Evolutionary conservation across 2,888 invertebrate species (phyloP).

Genomic region (Acrocera orbiculus): DNA sequence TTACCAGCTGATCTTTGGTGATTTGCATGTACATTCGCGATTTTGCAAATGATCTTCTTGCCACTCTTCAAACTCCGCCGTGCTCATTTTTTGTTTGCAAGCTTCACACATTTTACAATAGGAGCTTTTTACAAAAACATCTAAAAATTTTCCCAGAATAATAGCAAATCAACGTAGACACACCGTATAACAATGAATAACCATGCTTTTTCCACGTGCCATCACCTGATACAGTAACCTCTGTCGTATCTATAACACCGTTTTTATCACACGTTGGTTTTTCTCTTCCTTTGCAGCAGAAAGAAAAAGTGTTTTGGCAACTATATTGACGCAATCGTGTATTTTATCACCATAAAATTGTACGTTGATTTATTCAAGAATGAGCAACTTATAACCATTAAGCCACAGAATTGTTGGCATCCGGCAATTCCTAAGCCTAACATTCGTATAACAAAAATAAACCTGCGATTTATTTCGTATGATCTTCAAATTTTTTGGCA

Average conservation of each 20-base stretch:
- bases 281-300: not conserved
- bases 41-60: no score
- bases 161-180: no score
- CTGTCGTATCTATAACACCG: no score
- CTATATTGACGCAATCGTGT: no score
- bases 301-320: not conserved
- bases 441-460: no score
- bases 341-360: slow-evolving; percentile 1
- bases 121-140: not conserved
- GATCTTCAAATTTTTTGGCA: no score
- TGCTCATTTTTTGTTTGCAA: not conserved
- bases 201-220: no score
- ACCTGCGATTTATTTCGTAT: no score
- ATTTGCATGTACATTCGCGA: not conserved
- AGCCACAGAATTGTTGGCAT: slow-evolving; percentile 3
- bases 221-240: no score
- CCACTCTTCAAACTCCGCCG: no score
- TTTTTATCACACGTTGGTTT: slow-evolving; percentile 1
- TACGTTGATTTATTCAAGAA: slow-evolving; percentile 3
- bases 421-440: slow-evolving; percentile 1
- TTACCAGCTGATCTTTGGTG: not conserved
- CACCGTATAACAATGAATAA: no score
- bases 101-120: not conserved
- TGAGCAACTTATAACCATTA: slow-evolving; percentile 1
- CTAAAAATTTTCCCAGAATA: not conserved